Conservation (phyloP, 1,140 invertebrate species). For the Potamilus streckersoni region DNA sequence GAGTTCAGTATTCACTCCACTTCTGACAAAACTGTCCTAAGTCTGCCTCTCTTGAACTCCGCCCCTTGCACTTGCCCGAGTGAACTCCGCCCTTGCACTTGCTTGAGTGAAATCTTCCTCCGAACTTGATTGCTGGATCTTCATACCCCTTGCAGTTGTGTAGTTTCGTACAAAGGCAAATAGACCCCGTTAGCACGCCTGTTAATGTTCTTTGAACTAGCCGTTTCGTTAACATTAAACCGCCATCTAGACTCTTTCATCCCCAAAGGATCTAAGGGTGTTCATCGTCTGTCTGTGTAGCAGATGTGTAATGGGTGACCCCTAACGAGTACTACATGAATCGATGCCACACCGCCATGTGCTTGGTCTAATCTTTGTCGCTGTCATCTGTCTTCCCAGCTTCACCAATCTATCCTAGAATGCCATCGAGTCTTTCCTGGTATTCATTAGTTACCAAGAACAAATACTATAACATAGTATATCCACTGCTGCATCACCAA, state of each 20-base stretch:
- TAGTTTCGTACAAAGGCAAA: background rate
- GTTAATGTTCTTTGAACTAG: constrained; percentile 6
- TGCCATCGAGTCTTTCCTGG: no score
- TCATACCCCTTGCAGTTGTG: constrained; percentile 6
- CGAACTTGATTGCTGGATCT: constrained; percentile 4
- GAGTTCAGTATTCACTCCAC: no score
- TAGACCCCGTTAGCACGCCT: background rate
- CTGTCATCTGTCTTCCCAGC: constrained; percentile 4
- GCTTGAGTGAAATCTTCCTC: constrained; percentile 2
- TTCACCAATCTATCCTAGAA: no score
- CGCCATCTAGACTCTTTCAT: background rate
- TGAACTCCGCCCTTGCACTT: no score
- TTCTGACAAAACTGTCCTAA: no score
- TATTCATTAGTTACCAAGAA: no score
- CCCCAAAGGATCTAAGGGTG: background rate
- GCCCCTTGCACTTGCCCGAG: no score
- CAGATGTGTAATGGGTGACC: background rate
- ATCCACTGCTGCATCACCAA: no score
- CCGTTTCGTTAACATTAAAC: background rate
- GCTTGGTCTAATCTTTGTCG: background rate
- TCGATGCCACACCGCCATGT: background rate
- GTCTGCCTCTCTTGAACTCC: no score
- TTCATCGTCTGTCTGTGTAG: constrained; percentile 3
- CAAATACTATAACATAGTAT: no score
- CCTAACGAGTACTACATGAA: background rate